Percentiles rank a stretch among this genome's conserved stretches.
Conservation (phyloP, 1,140 invertebrate genomes). For the Phthorimaea operculella region DNA sequence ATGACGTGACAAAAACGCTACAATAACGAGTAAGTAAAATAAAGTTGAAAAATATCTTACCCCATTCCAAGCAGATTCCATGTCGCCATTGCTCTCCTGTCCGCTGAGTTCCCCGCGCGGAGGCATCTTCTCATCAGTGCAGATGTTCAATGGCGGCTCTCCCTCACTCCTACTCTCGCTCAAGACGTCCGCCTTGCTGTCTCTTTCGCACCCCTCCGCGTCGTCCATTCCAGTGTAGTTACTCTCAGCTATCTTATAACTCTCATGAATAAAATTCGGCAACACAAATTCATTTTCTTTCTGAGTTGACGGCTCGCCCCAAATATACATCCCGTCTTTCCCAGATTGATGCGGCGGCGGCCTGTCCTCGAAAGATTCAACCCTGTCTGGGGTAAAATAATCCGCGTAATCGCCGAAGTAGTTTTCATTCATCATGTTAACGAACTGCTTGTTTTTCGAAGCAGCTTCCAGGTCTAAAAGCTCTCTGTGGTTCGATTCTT, state of each 20-base stretch:
- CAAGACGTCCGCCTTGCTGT: constrained; percentile 62
- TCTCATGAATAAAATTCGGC: constrained; percentile 59
- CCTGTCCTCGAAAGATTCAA: constrained; percentile 59
- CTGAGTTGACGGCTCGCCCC: constrained; percentile 48
- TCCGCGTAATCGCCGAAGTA: constrained; percentile 61
- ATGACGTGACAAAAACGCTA: too few relatives aligned
- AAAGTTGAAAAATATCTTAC: constrained; percentile 31
- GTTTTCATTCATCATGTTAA: constrained; percentile 61
- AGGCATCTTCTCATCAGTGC: constrained; percentile 86
- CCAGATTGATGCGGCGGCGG: constrained; percentile 26
- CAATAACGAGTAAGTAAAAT: too few relatives aligned
- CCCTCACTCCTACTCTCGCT: constrained; percentile 70
- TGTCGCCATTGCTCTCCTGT: constrained; percentile 83
- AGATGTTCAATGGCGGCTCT: constrained; percentile 76
- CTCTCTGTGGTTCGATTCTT: constrained; percentile 48
- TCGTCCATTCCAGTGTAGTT: constrained; percentile 44
- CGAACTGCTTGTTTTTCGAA: constrained; percentile 57
- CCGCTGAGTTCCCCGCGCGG: constrained; percentile 83
- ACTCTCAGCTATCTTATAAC: constrained; percentile 56
- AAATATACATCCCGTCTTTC: constrained; percentile 51
- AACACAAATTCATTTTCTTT: constrained; percentile 59
- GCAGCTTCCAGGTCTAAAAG: constrained; percentile 47
- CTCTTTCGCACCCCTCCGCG: constrained; percentile 35
- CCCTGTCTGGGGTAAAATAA: constrained; percentile 56
- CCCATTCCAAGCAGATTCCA: constrained; percentile 74